Evolutionary conservation across 2,113 vertebrate species (phyloP).

Genomic region (Triplophysa siluroides): DNA sequence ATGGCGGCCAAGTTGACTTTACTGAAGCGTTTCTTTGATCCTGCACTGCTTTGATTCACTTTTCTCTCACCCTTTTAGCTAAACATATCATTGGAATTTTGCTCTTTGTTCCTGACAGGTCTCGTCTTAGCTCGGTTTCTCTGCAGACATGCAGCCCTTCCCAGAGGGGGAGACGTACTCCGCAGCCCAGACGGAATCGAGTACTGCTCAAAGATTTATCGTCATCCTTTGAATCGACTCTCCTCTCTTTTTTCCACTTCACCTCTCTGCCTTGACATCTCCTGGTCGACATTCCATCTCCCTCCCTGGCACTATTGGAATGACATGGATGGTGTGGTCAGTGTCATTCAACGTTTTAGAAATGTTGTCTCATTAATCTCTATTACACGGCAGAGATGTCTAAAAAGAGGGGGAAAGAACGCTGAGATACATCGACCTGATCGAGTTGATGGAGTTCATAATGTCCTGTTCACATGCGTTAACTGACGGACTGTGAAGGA

Average conservation of each 20-base stretch:
- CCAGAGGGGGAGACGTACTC: conserved; percentile 75
- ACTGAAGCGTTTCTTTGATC: conserved; percentile 80
- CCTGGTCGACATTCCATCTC: conserved; percentile 27
- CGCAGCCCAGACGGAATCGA: conserved; percentile 51
- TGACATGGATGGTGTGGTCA: conserved; percentile 29
- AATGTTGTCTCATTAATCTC: conserved; percentile 21
- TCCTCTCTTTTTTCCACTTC: conserved; percentile 46
- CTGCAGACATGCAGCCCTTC: conserved; percentile 74
- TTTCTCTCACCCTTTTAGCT: conserved; percentile 81
- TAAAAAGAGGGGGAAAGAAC: background rate
- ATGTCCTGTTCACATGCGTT: background rate
- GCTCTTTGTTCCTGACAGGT: conserved; percentile 83
- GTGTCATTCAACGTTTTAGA: conserved; percentile 17
- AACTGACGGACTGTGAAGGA: background rate
- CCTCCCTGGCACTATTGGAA: conserved; percentile 6
- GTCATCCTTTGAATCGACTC: conserved; percentile 61
- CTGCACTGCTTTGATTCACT: conserved; percentile 78
- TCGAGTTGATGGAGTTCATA: background rate
- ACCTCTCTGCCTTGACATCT: conserved; percentile 52
- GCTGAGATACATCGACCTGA: background rate
- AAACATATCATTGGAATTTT: conserved; percentile 82
- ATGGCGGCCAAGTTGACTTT: conserved; percentile 80
- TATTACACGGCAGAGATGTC: conserved; percentile 23
- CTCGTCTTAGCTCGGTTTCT: conserved; percentile 78
- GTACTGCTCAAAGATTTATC: conserved; percentile 69